These are phyloP conservation scores for Drosophila carrolli DNA, from an alignment of 1,140 invertebrate species.

Conservation along the genomic window DNA sequence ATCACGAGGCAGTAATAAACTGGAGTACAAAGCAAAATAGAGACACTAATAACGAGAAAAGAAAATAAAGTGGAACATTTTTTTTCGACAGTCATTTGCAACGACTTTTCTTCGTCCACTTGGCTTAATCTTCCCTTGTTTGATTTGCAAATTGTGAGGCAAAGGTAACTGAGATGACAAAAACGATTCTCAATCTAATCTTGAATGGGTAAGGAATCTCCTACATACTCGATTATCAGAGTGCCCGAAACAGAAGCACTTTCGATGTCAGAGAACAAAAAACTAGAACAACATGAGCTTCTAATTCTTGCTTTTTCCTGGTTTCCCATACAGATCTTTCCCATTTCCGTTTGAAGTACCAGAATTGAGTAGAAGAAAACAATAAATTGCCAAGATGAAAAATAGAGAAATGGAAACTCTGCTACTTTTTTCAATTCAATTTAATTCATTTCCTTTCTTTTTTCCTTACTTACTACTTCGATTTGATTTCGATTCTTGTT, in stretches of 20 bases:
- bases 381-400: slow-evolving; percentile 43
- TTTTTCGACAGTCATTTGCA: slow-evolving; percentile 53
- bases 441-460: slow-evolving; percentile 45
- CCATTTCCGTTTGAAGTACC: slow-evolving; percentile 39
- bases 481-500: slow-evolving; percentile 40
- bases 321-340: slow-evolving; percentile 18
- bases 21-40: slow-evolving; percentile 5
- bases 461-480: slow-evolving; percentile 26
- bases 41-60: slow-evolving; percentile 41
- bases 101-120: slow-evolving; percentile 4
- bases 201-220: slow-evolving; percentile 15
- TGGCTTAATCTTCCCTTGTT: not conserved
- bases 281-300: slow-evolving; percentile 17
- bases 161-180: slow-evolving; percentile 35
- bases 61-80: slow-evolving; percentile 54
- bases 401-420: slow-evolving; percentile 21
- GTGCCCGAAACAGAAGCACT: slow-evolving; percentile 24
- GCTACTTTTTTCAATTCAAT: slow-evolving; percentile 41
- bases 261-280: not conserved
- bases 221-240: slow-evolving; percentile 35
- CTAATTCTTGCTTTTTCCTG: slow-evolving; percentile 7
- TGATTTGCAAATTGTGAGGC: slow-evolving; percentile 33
- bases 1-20: slow-evolving; percentile 34
- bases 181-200: slow-evolving; percentile 29
- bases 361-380: slow-evolving; percentile 12